Percentiles rank a stretch among this genome's conserved stretches.
Evolutionary conservation across 1,140 invertebrate genomes (phyloP).

Genomic region (Diplogasteroides magnus): DNA sequence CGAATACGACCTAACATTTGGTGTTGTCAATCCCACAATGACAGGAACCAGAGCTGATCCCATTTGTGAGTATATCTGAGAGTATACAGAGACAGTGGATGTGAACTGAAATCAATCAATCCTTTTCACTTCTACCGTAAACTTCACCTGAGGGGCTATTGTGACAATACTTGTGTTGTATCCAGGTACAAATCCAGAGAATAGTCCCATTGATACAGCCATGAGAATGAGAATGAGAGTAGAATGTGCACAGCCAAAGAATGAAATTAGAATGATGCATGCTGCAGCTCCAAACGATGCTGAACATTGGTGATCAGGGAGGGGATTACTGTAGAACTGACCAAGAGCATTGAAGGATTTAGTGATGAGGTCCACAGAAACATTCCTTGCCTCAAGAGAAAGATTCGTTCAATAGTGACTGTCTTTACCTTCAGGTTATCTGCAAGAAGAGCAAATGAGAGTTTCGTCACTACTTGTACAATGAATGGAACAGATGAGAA

Average conservation of each 20-base stretch:
- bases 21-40: slow-evolving; percentile 21
- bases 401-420: not conserved
- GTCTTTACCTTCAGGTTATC: slow-evolving; percentile 21
- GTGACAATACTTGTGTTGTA: slow-evolving; percentile 32
- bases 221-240: slow-evolving; percentile 14
- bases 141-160: slow-evolving; percentile 18
- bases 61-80: slow-evolving; percentile 29
- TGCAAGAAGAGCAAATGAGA: slow-evolving; percentile 18
- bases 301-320: slow-evolving; percentile 15
- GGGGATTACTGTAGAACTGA: too few relatives aligned
- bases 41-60: slow-evolving; percentile 25
- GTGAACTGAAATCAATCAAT: slow-evolving; percentile 22
- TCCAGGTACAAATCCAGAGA: slow-evolving; percentile 31
- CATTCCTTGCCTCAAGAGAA: too few relatives aligned
- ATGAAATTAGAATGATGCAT: slow-evolving; percentile 14
- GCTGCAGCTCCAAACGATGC: slow-evolving; percentile 21
- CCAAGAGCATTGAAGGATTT: slow-evolving; percentile 26
- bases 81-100: slow-evolving; percentile 22
- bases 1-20: too few relatives aligned
- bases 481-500: slow-evolving; percentile 28
- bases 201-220: slow-evolving; percentile 26
- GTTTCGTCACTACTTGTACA: slow-evolving; percentile 27
- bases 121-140: not conserved
- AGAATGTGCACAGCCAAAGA: slow-evolving; percentile 10
- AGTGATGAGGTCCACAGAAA: slow-evolving; percentile 18